Evolutionary conservation across 92 coral and sea anemone species (phyloP), one percentile per base, ranked within the genome.

Genomic region (Galaxea fascicularis): DNA sequence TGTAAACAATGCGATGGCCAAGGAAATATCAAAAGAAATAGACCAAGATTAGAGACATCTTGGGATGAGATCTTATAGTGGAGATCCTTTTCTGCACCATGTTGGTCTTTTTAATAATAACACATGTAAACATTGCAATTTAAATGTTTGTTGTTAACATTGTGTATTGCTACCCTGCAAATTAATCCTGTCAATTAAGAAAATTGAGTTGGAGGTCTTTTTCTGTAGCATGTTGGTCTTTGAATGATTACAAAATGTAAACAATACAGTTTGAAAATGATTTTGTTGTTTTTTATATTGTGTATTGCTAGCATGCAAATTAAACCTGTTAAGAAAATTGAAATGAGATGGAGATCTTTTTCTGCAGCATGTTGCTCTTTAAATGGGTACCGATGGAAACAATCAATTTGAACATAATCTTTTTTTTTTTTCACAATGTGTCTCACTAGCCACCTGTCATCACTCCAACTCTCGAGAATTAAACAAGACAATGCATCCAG

Each of bases 401-500:
- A n/a, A n/a, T n/a, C n/a, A n/a, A n/a, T n/a, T n/a, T 64, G 73
- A 79, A 41, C 35, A 79, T 56, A 46, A 4, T 68, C 47, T 44
- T 79, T 64, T 65, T 65, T n/a, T n/a, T n/a, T n/a, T n/a, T n/a
- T n/a, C n/a, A n/a, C n/a, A n/a, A n/a, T n/a, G n/a, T n/a, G n/a
- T n/a, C n/a, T n/a, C n/a, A n/a, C n/a, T n/a, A n/a, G 78, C 57
- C 25, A 53, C 71, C 83, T 82, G 79, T 58, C 86, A 82, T 29
- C 12, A 39, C 79, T 82, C 62, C 79, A 51, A 47, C 51, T 52
- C 79, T 74, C 70, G 45, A 57, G 71, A 70, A 82, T 25, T 82
- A 39, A 82, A 54, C 46, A 65, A 82, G 39, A 82, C 86, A 82
- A 72, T 57, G 86, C 71, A 71, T 82, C 59, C 79, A 71, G 86